Evolutionary conservation across 2,888 invertebrate genomes (phyloP), one percentile per base, ranked within the genome.

Genomic region (Fabriciana adippe): DNA sequence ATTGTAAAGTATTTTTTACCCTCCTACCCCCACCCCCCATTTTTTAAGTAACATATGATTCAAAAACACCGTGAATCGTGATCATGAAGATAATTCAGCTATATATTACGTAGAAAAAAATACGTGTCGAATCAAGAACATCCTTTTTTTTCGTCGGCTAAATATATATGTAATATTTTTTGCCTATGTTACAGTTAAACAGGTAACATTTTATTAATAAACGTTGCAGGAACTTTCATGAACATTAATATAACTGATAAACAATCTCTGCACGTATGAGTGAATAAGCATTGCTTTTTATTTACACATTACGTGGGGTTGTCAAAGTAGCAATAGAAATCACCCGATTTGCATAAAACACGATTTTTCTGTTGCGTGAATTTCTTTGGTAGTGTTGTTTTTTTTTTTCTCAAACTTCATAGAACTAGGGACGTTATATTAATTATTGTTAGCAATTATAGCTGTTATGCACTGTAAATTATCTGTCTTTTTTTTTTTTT

Each of bases 341-440:
- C 56, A 57, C 41, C 47, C 45, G 4, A 69, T 72, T 70, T 65
- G 55, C 70, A 72, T 70, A 68, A 55, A 66, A 72, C 68, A 68
- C 55, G 61, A 63, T 55, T 70, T 63, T 67, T 61, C 65, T 62
- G 61, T 71, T 63, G 66, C 68, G 60, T 72, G 64, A 67, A 68
- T 53, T 63, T 59, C 62, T 50, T 53, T 14, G 55, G 57, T 55
- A 26, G 3, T 26, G 26, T 26, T 26, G 26, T 61, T 66, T 61
- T 55, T 65, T n/a, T 50, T 55, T 64, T 65, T 55, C 16, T 26
- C 21, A n/a, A 41, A 56, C 61, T 26, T 67, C 50, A 61, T 50
- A 53, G 47, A 65, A 62, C 15, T 61, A 6, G 35, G 18, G 26
- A 59, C 55, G 57, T 47, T 68, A 48, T 57, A 67, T 67, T 64